These are phyloP conservation scores for Eurystomus glaucurus DNA, from an alignment of 2,797 vertebrate species.

Conservation along the genomic window DNA sequence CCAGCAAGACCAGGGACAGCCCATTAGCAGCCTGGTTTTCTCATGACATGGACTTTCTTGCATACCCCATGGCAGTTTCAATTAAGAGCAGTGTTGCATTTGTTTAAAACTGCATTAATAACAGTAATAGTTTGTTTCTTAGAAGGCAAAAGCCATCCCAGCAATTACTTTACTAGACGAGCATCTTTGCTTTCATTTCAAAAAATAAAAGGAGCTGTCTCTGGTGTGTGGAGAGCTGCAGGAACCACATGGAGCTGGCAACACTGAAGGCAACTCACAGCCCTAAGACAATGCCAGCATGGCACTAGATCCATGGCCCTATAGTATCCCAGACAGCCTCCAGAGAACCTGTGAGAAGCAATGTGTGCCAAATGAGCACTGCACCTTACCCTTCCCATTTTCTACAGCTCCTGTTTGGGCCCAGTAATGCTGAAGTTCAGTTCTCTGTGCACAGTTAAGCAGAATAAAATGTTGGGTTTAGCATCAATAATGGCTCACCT, in stretches of 20 bases:
- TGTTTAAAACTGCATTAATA: slow-evolving; percentile 49
- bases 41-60: slow-evolving; percentile 11
- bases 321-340: neutral
- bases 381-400: neutral
- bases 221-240: neutral
- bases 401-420: neutral
- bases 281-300: neutral
- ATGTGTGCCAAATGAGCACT: accelerated
- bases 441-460: neutral
- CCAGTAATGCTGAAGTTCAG: neutral
- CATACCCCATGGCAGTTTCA: neutral
- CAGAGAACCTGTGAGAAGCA: neutral
- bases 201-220: slow-evolving; percentile 18
- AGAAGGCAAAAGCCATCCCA: slow-evolving; percentile 7
- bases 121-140: slow-evolving; percentile 32
- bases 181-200: slow-evolving; percentile 13
- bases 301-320: neutral
- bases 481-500: neutral
- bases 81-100: neutral
- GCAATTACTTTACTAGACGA: neutral
- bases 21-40: neutral
- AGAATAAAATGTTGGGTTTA: neutral
- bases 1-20: neutral
- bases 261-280: neutral
- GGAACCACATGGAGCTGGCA: neutral